phyloP scores from a whole-genome alignment of 1,140 invertebrate species.

The Drosophila kepulauana region DNA sequence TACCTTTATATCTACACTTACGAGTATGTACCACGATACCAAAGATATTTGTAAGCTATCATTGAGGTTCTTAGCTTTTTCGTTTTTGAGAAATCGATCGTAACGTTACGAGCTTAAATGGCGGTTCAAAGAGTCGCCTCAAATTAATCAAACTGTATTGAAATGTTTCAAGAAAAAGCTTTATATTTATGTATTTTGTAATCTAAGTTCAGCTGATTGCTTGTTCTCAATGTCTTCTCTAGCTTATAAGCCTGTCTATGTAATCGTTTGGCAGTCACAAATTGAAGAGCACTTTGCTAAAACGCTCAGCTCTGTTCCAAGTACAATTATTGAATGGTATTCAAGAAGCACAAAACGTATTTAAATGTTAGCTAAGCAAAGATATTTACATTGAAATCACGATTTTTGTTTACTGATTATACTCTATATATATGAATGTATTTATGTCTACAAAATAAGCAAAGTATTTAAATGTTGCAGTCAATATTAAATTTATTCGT shows the following conservation, averaged over 20 bases:
- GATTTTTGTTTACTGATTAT: constrained; percentile 43
- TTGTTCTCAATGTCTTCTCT: constrained; percentile 67
- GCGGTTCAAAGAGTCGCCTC: constrained; percentile 19
- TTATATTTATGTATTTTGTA: constrained; percentile 61
- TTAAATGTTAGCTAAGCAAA: constrained; percentile 69
- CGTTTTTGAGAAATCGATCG: constrained; percentile 44
- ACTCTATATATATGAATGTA: constrained; percentile 53
- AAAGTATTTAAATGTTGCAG: constrained; percentile 54
- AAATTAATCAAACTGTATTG: constrained; percentile 44
- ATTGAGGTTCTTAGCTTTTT: constrained; percentile 67
- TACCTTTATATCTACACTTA: constrained; percentile 17
- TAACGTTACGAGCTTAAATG: constrained; percentile 61
- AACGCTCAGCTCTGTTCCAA: constrained; percentile 57
- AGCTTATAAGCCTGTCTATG: constrained; percentile 36
- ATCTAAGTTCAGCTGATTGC: constrained; percentile 42
- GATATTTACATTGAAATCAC: constrained; percentile 47
- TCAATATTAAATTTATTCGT: constrained; percentile 58
- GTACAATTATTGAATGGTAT: constrained; percentile 78
- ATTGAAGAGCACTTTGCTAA: constrained; percentile 42
- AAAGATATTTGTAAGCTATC: constrained; percentile 74
- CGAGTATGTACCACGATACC: constrained; percentile 43
- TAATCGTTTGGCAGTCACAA: constrained; percentile 31
- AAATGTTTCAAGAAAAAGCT: constrained; percentile 61
- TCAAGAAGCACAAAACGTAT: constrained; percentile 74
- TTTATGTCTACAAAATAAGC: constrained; percentile 58